Conservation (phyloP, 2,888 invertebrate genomes). For the Leptura quadrifasciata region DNA sequence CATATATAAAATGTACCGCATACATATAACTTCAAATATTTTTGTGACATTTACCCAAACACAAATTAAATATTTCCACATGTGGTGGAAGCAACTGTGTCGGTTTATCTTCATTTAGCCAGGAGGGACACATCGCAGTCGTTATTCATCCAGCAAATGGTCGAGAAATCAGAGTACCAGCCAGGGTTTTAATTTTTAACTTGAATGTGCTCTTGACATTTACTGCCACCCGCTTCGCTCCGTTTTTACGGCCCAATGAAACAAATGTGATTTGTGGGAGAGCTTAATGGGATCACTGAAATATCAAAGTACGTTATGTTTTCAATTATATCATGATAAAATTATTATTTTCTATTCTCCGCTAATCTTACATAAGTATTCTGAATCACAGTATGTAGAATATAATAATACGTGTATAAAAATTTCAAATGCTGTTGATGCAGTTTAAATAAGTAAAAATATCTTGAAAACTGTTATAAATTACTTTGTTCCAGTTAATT, state of each 20-base stretch:
- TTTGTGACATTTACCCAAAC: constrained; percentile 67
- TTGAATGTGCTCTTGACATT: constrained; percentile 72
- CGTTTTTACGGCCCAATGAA: constrained; percentile 69
- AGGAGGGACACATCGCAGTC: constrained; percentile 65
- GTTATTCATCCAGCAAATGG: constrained; percentile 72
- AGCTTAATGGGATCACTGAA: constrained; percentile 63
- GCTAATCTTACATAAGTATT: no score
- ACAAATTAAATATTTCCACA: constrained; percentile 71
- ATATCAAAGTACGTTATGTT: constrained; percentile 56
- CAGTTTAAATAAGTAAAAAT: no score
- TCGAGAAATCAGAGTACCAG: constrained; percentile 72
- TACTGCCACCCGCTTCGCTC: constrained; percentile 69
- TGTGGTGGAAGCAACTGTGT: constrained; percentile 69
- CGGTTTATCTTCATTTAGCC: constrained; percentile 70
- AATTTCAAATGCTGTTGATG: no score
- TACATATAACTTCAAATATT: constrained; percentile 63
- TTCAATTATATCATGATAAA: constrained; percentile 55
- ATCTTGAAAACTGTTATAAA: no score
- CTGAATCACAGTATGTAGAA: no score
- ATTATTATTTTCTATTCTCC: constrained; percentile 25
- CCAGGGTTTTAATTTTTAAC: constrained; percentile 73
- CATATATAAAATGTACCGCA: not conserved
- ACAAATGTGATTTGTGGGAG: constrained; percentile 68
- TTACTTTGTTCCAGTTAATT: no score
- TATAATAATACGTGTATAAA: no score